Evolutionary conservation across 2,888 invertebrate species (phyloP), one percentile per base, ranked within the genome.

Genomic region (Hyppa rectilinea): DNA sequence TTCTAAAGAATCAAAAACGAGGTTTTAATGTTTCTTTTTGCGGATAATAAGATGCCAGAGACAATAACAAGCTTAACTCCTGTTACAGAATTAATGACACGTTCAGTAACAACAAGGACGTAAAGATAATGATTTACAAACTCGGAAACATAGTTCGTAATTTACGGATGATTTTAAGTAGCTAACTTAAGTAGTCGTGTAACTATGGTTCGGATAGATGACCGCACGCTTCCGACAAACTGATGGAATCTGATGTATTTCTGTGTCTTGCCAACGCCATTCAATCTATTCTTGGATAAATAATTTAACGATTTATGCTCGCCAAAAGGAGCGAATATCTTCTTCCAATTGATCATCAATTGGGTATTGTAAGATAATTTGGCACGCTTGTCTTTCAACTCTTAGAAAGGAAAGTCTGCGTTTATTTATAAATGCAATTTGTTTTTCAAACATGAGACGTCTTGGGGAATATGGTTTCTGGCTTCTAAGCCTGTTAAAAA

Each of bases 111-210:
- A 88, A 88, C 87, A 85, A 83, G 84, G 80, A 86, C 87, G 85
- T 92, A 89, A 91, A 91, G 71, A 82, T 68, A 80, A 82, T 91
- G 89, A 91, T 92, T 91, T 92, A 92, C 85, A 82, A 84, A 81
- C 87, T 84, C 86, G 88, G 89, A 88, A 91, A 87, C 75, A 78
- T 77, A 67, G 64, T 80, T 78, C 64, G 60, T 78, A 72, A 81
- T 85, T 86, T 85, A 78, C 71, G 17, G 50, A 64, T 55, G 50
- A 52, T 74, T 81, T 73, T 73, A 73, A 75, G 72, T 75, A 70
- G 45, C 68, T 63, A 67, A 71, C 75, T 31, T 64, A 50, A 47
- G 55, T 59, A 61, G 53, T 43, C 40, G 52, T 67, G 36, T n/a
- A n/a, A n/a, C 65, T 76, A 43, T 52, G 29, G 47, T 64, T 50